Percentiles rank a stretch among this genome's conserved stretches.
Evolutionary conservation across 2,888 invertebrate genomes (phyloP).

Genomic region (Diaphora mendica): DNA sequence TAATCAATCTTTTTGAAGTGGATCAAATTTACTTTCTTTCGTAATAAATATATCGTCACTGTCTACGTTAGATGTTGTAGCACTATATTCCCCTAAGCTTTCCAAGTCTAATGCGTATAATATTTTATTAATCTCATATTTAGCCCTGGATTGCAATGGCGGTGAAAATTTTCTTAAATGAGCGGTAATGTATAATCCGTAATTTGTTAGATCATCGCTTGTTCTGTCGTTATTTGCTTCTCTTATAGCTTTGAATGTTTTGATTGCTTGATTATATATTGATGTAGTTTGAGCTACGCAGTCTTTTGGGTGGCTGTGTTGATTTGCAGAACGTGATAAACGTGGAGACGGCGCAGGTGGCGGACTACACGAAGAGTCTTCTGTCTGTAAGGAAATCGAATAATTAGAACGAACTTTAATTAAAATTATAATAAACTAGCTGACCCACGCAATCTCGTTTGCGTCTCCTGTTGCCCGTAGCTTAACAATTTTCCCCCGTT

Average conservation of each 20-base stretch:
- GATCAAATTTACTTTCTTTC: conserved; percentile 19
- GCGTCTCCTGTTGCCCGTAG: too few relatives aligned
- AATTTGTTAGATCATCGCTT: conserved; percentile 23
- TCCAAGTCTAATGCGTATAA: conserved; percentile 22
- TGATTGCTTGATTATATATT: conserved; percentile 12
- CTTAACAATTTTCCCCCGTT: too few relatives aligned
- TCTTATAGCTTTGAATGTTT: conserved; percentile 19
- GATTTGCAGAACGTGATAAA: background rate
- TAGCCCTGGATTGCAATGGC: conserved; percentile 21
- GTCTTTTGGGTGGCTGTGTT: background rate
- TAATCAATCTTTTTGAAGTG: conserved; percentile 11
- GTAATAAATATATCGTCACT: conserved; percentile 2
- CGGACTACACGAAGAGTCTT: conserved; percentile 14
- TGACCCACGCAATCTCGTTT: too few relatives aligned
- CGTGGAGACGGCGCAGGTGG: background rate
- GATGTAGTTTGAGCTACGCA: background rate
- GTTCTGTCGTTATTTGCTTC: background rate
- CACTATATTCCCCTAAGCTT: conserved; percentile 10
- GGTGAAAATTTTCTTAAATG: conserved; percentile 24
- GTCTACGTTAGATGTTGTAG: background rate
- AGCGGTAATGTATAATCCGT: conserved; percentile 22
- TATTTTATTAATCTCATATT: conserved; percentile 28
- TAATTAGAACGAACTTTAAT: background rate
- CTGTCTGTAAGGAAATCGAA: conserved; percentile 4
- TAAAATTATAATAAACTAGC: too few relatives aligned